Conservation (phyloP, 2,888 invertebrate species). For the Zelleria hepariella region DNA sequence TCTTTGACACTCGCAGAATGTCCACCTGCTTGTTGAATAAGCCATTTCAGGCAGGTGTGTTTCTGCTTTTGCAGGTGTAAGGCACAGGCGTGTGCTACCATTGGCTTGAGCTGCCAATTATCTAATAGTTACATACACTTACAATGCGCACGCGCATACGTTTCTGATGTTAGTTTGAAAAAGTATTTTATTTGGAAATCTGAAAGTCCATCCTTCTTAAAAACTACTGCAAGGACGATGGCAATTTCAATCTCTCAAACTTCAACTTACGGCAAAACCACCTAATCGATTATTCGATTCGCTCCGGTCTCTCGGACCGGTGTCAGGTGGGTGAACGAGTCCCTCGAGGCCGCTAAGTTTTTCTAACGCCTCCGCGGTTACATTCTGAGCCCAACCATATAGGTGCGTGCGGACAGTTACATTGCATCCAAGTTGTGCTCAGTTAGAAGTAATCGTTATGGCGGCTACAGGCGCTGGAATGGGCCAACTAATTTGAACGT, state of each 20-base stretch:
- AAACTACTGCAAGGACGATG: background rate
- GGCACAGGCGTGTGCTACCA: background rate
- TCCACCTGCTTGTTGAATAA: background rate
- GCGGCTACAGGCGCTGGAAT: too few relatives aligned
- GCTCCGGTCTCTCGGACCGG: background rate
- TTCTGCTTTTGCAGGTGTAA: background rate
- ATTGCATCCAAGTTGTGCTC: too few relatives aligned
- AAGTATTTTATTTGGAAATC: background rate
- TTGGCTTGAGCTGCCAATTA: background rate
- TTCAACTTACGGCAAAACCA: background rate
- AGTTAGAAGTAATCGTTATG: too few relatives aligned
- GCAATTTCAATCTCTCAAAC: background rate
- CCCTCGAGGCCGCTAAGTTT: conserved; percentile 40
- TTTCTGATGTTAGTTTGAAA: too few relatives aligned
- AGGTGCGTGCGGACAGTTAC: background rate
- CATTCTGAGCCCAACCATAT: background rate
- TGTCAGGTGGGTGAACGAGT: conserved; percentile 57
- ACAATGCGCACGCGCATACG: too few relatives aligned
- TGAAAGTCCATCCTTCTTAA: background rate
- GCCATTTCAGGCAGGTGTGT: background rate
- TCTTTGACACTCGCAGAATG: background rate
- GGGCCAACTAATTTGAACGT: too few relatives aligned
- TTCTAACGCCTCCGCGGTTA: conserved; percentile 47
- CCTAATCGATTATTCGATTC: background rate
- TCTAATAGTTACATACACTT: background rate